Conservation (phyloP, 2,888 invertebrate genomes). For the Bombylius major region DNA sequence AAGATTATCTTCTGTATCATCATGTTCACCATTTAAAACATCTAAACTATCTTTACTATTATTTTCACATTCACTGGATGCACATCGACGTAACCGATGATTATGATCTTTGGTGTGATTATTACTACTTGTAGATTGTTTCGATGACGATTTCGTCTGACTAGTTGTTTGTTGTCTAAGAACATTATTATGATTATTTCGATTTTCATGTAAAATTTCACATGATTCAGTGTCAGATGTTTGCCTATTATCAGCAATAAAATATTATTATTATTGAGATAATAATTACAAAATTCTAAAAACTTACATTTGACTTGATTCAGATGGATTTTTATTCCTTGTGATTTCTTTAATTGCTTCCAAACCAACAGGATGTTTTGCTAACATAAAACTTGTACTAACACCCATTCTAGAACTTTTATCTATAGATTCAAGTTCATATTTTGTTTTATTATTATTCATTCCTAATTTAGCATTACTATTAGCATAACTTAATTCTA, state of each 20-base stretch:
- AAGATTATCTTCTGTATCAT: conserved; percentile 34
- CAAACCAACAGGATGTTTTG: conserved; percentile 56
- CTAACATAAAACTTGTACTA: conserved; percentile 34
- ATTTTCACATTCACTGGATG: conserved; percentile 32
- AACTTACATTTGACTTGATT: conserved; percentile 37
- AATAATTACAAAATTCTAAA: not conserved
- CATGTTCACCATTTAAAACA: conserved; percentile 28
- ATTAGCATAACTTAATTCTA: conserved; percentile 29
- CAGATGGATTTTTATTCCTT: conserved; percentile 44
- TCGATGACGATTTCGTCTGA: not conserved
- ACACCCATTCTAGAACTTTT: conserved; percentile 27
- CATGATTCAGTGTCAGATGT: conserved; percentile 37
- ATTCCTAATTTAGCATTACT: conserved; percentile 32
- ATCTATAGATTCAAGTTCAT: conserved; percentile 22
- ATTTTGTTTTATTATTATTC: conserved; percentile 27
- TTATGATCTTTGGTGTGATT: conserved; percentile 25
- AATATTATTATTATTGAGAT: not conserved
- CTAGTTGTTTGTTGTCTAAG: conserved; percentile 2
- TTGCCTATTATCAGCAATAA: conserved; percentile 26
- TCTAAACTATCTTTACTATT: conserved; percentile 33
- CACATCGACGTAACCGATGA: conserved; percentile 29
- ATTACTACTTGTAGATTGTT: not conserved
- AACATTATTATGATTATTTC: conserved; percentile 12
- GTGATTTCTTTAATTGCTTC: conserved; percentile 68
- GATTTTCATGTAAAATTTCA: conserved; percentile 35